A percentile compares a stretch with the other conserved stretches of the same genome.
These are phyloP conservation scores for Eleutherodactylus coqui DNA, from an alignment of 2,797 vertebrate species.

Conservation along the genomic window DNA sequence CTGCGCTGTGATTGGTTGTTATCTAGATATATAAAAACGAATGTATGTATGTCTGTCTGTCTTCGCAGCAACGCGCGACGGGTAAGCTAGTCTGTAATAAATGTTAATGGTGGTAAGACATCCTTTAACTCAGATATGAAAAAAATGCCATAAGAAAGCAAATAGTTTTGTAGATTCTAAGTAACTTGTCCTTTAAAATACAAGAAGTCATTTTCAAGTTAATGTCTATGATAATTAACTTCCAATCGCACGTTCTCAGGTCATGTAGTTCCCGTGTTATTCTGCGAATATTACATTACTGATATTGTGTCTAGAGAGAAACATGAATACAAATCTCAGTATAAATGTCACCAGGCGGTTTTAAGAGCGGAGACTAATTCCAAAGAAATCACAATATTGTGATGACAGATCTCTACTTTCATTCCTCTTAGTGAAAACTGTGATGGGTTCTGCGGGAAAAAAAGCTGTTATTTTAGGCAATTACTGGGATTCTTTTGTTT, in stretches of 20 bases:
- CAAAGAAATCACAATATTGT: conserved; percentile 58
- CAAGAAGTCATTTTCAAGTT: background rate
- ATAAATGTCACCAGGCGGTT: conserved; percentile 36
- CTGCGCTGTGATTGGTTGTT: no score
- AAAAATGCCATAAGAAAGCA: background rate
- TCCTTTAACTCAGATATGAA: no score
- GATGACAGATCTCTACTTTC: conserved; percentile 53
- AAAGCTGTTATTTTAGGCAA: conserved; percentile 26
- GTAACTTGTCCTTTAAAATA: no score
- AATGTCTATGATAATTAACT: background rate
- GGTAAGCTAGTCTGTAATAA: no score
- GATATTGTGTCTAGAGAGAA: conserved; percentile 35
- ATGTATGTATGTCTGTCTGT: no score
- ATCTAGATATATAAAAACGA: no score
- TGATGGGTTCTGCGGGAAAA: conserved; percentile 31
- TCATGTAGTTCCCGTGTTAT: background rate
- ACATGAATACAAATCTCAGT: conserved; percentile 33
- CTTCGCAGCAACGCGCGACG: no score
- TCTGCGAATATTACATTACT: background rate
- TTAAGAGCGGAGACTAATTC: conserved; percentile 27
- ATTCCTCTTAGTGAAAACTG: background rate
- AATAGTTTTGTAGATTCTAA: background rate
- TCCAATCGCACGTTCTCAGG: background rate
- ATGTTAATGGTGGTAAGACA: no score
- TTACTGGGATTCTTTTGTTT: conserved; percentile 55